Base-by-base conservation (phyloP, 2,113 vertebrate genomes). In the Barnardius zonarius region DNA sequence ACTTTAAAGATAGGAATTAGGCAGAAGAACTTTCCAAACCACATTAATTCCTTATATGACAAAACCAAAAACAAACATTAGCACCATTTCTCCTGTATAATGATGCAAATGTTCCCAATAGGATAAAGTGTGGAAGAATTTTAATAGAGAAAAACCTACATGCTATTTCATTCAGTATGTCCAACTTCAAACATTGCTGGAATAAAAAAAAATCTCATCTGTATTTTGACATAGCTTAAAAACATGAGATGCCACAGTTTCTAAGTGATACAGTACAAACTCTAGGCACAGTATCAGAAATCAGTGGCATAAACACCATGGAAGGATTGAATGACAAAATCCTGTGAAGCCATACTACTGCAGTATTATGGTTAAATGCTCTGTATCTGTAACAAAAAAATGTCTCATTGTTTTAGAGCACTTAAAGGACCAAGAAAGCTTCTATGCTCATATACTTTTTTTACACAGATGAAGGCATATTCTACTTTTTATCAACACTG, bases 41-140 rank as follows among this genome's bases (percentile, higher is more conserved):
- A 88, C 68, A 96, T 77, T 95, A 81, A 91, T 83, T 90, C 18
- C 0, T 91, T 80, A 30, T 10, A 66, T 15, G 59, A 95, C 75
- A 95, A 96, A 95, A 95, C 81, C 92, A 86, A 95, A 96, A 95
- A 91, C 81, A 95, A 89, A 95, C 64, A 95, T 91, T 88, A 93
- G 75, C 89, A 92, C 23, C 28, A 88, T 49, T 95, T 88, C 63
- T 91, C 67, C 82, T 51, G 33, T 77, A 83, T 44, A 95, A 66
- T 76, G 83, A 93, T 63, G 61, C 30, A 90, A 97, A 83, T 51
- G 70, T 6, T 86, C 49, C 63, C 79, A 90, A 43, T 14, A 73
- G 51, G 37, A 90, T 27, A 90, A 39, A 67, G 0, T 12, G 30
- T 17, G 14, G 5, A 13, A 8, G 17, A 35, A 77, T 74, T 87